Base-by-base conservation (phyloP, 2,113 vertebrate species). In the Alosa alosa region DNA sequence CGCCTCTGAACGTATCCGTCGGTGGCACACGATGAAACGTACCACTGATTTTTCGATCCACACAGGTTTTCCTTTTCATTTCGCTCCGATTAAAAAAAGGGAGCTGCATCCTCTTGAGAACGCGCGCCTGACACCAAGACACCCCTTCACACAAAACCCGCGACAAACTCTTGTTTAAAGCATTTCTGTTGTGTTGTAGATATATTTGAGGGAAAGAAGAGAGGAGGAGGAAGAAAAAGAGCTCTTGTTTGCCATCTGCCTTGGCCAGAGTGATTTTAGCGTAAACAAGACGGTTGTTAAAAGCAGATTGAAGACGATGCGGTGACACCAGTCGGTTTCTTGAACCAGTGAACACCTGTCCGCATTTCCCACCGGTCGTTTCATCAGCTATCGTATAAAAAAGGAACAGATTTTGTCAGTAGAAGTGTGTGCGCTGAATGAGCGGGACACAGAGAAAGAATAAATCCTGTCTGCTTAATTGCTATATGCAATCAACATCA, bases 11-110 rank as follows among this genome's bases (percentile, higher is more conserved):
- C 86, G 41, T 84, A 85, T 82, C 44, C 39, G 78, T 82, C 55
- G 83, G 88, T 91, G 90, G 91, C 91, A 89, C 83, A 81, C 1
- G 89, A 91, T 92, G 88, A 92, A 91, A 89, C 86, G 64, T 44
- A 81, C 31, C n/a, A 64, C 55, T n/a, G 84, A 87, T 87, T 83
- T 88, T 87, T 83, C 86, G 88, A 83, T 90, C 83, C 84, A 86
- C 60, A n/a, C 83, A 86, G 86, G 84, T 87, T 88, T 87, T 81
- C n/a, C 82, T 90, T 90, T 86, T 89, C 46, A 87, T 91, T 86
- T 87, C 50, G 60, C 36, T 36, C 81, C 50, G 84, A 81, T 84
- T 64, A 85, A 84, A 88, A 88, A 78, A 39, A 39, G 31, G 41
- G 25, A 78, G 47, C 75, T 11, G 49, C 31, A 82, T 87, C 57